Base-by-base conservation (phyloP, 2,888 invertebrate genomes). In the Sturmia bella region DNA sequence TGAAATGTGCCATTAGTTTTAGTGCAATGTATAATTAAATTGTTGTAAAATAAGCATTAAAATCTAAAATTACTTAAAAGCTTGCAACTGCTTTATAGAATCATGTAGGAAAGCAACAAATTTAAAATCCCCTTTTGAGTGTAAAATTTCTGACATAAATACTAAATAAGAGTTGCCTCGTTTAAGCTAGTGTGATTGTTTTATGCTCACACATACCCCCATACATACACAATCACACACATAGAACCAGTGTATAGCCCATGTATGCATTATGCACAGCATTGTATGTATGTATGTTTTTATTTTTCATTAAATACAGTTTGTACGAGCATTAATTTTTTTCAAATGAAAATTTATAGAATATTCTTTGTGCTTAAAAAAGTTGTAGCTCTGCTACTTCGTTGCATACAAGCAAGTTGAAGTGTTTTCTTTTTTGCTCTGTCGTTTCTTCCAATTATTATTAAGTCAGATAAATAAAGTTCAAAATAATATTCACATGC, bases 11-110 rank as follows among this genome's bases (percentile, higher is more conserved):
- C 74, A 80, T 80, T 80, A 69, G 63, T 69, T 48, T 69, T 63
- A 80, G 69, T 80, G 63, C 69, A 69, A 41, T 69, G 52, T 69
- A 57, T 80, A 80, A 80, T 75, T 80, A 80, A 80, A 80, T 75
- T 52, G 69, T 64, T 70, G 57, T n/a, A 69, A 64, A 57, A 57
- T 50, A 66, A 72, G 52, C 56, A 78, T 52, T 66, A 57, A 64
- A 77, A 64, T 63, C 63, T 77, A 64, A 77, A 72, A 59, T 72
- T 57, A 37, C 64, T 72, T 50, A 13, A 78, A 66, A 78, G 78
- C 72, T 72, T 59, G 57, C 72, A 78, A 66, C 41, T 17, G 59
- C 59, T 45, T 61, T 61, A 45, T 52, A 41, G 9, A 32, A 21
- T 21, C 13, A 13, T 50, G 19, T 15, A n/a, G 13, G 15, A 21